Base-by-base conservation (phyloP, 2,888 invertebrate species). In the Acrobasis consociella region DNA sequence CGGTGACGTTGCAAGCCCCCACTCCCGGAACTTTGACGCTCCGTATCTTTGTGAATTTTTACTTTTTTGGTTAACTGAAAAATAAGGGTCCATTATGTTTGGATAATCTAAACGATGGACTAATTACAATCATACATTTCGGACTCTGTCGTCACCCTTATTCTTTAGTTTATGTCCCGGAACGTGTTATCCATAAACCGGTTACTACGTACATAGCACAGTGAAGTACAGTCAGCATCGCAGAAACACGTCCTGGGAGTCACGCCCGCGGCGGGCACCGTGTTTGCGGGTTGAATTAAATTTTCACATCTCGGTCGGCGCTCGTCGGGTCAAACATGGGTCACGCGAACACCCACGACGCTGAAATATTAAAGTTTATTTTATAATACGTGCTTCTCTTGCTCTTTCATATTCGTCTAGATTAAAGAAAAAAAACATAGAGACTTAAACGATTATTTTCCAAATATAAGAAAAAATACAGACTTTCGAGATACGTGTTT, bases 261-360 rank as follows among this genome's bases (percentile, higher is more conserved):
- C 60, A 51, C 60, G 60, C 51, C 16, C 50, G 56, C 56, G 56
- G 53, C 13, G 49, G 17, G 50, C 56, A 8, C 13, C 60, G 60
- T 60, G 60, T 60, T 60, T 60, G 60, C 38, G 60, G 60, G 50
- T 39, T 22, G 51, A 51, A 60, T 60, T 60, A 60, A 60, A 60
- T 51, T 60, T 60, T 60, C 51, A 60, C 51, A 13, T 42, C 56
- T 13, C 17, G 17, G 38, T 8, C 39, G 60, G 51, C n/a, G 46
- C 46, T 13, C n/a, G 13, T 39, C 58, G 37, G 13, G 50, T 22
- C 22, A 22, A 22, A 22, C 22, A 22, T 22, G 22, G 22, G 22
- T 50, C 60, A 38, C 38, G 51, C 60, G 13, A 17, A 15, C 38
- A 15, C 38, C 17, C 37, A 9, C 49, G 22, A n/a, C 46, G 51